Evolutionary conservation across 2,113 vertebrate genomes (phyloP).

Genomic region (Ceyx melanurus): DNA sequence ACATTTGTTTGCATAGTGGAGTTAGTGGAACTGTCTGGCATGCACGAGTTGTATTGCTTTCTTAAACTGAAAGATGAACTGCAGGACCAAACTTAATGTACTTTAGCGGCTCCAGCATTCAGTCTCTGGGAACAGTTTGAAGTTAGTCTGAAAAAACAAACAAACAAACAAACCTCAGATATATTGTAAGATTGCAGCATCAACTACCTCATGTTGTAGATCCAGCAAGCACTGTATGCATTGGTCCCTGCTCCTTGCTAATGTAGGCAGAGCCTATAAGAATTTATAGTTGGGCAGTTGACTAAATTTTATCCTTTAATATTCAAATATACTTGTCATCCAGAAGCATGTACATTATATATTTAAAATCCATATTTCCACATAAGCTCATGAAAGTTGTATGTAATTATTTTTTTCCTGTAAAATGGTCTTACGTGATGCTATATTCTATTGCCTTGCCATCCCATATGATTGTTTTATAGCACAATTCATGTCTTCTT

Average conservation of each 20-base stretch:
- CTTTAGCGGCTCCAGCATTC: not conserved
- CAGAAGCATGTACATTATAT: not conserved
- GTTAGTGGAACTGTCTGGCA: not conserved
- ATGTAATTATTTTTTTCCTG: not conserved
- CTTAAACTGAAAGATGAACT: not conserved
- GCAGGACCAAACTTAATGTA: not conserved
- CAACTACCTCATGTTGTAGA: not conserved
- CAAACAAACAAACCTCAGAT: no score
- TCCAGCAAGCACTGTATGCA: not conserved
- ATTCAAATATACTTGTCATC: not conserved
- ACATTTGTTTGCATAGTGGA: not conserved
- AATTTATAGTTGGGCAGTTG: not conserved
- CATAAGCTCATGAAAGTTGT: not conserved
- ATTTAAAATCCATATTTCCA: not conserved
- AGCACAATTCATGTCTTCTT: not conserved
- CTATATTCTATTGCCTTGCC: not conserved
- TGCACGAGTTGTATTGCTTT: not conserved
- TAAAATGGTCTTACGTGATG: not conserved
- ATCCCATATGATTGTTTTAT: not conserved
- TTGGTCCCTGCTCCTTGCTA: not conserved
- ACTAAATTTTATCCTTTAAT: not conserved
- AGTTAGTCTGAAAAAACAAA: not conserved
- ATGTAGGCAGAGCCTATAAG: not conserved
- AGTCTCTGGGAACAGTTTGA: not conserved
- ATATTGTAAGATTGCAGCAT: not conserved